Conservation (phyloP, 30 jellyfish, hydroid and myxozoan species). For the Nemopilema nomurai region DNA sequence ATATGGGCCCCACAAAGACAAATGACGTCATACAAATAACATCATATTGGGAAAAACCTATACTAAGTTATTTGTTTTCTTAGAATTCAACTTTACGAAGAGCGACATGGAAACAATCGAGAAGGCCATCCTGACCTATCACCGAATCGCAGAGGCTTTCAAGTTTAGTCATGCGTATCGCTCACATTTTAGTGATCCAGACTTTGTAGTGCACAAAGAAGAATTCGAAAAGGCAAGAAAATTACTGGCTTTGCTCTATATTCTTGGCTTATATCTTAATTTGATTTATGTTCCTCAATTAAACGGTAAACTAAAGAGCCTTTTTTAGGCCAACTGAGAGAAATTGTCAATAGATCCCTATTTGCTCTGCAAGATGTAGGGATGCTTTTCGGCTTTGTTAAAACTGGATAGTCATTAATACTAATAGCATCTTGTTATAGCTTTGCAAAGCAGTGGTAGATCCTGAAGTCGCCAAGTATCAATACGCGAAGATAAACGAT, state of each 20-base stretch:
- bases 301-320: too few relatives aligned
- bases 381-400: background rate
- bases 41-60: too few relatives aligned
- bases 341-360: too few relatives aligned
- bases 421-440: background rate
- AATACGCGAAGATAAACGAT: slow-evolving; percentile 31
- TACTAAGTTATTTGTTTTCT: too few relatives aligned
- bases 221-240: slow-evolving; percentile 21
- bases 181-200: slow-evolving; percentile 78
- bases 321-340: too few relatives aligned
- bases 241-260: too few relatives aligned
- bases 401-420: background rate
- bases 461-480: slow-evolving; percentile 53
- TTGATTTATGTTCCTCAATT: too few relatives aligned
- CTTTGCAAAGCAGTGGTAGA: slow-evolving; percentile 32
- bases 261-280: too few relatives aligned
- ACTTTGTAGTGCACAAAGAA: slow-evolving; percentile 31
- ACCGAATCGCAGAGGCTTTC: slow-evolving; percentile 70
- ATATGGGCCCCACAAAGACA: too few relatives aligned
- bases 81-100: slow-evolving; percentile 63
- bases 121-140: slow-evolving; percentile 45
- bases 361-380: too few relatives aligned
- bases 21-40: too few relatives aligned
- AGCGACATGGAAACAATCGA: slow-evolving; percentile 39
- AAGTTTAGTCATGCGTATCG: slow-evolving; percentile 84